These are phyloP conservation scores for Leucophora obtusa DNA, from an alignment of 2,888 invertebrate species.

Conservation along the genomic window DNA sequence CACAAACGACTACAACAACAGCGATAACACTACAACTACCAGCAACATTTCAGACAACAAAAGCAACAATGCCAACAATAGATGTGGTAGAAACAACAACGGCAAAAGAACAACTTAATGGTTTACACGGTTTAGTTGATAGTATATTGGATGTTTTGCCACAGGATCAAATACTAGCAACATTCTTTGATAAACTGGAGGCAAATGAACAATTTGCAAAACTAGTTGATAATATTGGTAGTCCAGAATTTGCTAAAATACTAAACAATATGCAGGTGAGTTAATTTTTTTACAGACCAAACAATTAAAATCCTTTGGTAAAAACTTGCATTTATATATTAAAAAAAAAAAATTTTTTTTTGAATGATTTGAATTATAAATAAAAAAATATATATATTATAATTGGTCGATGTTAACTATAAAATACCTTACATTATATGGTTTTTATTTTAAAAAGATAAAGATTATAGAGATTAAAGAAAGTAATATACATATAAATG, in stretches of 20 bases:
- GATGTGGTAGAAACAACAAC: conserved; percentile 46
- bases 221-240: conserved; percentile 75
- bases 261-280: conserved; percentile 76
- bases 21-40: neutral
- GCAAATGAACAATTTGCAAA: conserved; percentile 75
- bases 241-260: conserved; percentile 73
- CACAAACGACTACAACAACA: conserved; percentile 21
- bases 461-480: no score
- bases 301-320: neutral
- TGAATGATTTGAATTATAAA: conserved; percentile 37
- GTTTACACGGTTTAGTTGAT: conserved; percentile 76
- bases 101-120: conserved; percentile 70
- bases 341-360: conserved; percentile 19
- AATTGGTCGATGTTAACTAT: neutral
- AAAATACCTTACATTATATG: no score
- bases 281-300: conserved; percentile 26
- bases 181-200: conserved; percentile 77
- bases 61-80: conserved; percentile 28
- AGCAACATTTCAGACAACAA: conserved; percentile 10
- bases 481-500: no score
- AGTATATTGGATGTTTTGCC: conserved; percentile 75
- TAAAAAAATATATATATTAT: no score
- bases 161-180: conserved; percentile 76
- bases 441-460: no score
- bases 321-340: conserved; percentile 6